Percentiles rank a stretch among this genome's conserved stretches.
Evolutionary conservation across 2,797 vertebrate species (phyloP).

Genomic region (Arctocebus calabarensis): DNA sequence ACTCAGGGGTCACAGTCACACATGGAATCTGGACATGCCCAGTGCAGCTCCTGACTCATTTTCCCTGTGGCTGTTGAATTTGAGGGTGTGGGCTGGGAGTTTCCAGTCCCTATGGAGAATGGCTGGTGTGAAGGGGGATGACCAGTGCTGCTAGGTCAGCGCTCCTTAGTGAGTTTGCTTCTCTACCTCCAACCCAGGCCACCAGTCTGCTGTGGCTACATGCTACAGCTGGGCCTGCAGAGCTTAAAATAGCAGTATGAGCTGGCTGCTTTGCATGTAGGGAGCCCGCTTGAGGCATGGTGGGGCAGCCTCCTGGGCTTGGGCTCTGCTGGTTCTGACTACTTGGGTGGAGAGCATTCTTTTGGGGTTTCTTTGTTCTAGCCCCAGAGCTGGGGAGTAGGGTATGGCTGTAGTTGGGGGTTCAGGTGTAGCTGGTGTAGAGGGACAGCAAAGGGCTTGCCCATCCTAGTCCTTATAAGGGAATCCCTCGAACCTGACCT

Average conservation of each 20-base stretch:
- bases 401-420: background rate
- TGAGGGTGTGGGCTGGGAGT: constrained; percentile 35
- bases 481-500: background rate
- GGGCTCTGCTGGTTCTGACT: background rate
- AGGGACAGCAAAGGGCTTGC: background rate
- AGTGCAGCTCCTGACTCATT: background rate
- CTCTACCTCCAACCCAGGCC: constrained; percentile 51
- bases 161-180: background rate
- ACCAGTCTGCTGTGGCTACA: constrained; percentile 36
- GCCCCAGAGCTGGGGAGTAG: background rate
- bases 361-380: background rate
- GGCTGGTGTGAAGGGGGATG: background rate
- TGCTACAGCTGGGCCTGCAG: constrained; percentile 71
- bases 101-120: background rate
- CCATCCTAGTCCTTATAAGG: constrained; percentile 21
- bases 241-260: constrained; percentile 82
- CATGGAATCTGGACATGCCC: constrained; percentile 57
- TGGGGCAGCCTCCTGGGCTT: constrained; percentile 50
- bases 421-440: background rate
- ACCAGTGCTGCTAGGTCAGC: background rate
- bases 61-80: background rate
- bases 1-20: constrained; percentile 62
- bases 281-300: constrained; percentile 40
- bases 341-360: background rate
- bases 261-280: constrained; percentile 63